Percentiles rank a stretch among this genome's conserved stretches.
Conservation (phyloP, 2,113 vertebrate genomes). For the Corythaixoides concolor region DNA sequence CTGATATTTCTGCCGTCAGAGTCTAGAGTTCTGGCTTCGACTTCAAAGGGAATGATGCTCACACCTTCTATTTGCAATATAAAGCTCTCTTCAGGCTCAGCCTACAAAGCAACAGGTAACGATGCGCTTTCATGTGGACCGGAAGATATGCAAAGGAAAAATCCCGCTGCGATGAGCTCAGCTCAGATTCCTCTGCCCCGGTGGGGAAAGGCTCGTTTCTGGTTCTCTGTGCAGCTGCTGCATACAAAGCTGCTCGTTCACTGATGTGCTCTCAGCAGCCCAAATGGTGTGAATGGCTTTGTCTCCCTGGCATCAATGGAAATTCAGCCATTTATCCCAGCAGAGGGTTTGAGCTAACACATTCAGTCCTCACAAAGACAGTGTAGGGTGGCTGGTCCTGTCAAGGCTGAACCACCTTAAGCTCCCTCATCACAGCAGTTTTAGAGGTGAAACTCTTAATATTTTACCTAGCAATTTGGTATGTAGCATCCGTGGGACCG, state of each 20-base stretch:
- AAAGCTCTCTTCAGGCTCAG: not conserved
- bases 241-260: not conserved
- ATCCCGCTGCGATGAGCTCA: not conserved
- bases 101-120: constrained; percentile 6
- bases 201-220: not conserved
- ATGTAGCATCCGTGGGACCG: fast-evolving
- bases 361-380: not conserved
- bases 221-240: not conserved
- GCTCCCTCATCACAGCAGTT: not conserved
- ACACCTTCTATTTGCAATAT: not conserved
- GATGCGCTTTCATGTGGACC: constrained; percentile 1
- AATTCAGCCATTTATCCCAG: not conserved
- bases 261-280: not conserved
- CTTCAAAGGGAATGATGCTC: constrained; percentile 46
- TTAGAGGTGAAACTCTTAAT: not conserved
- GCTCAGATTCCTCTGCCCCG: not conserved
- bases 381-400: not conserved
- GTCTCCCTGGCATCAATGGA: not conserved
- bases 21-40: not conserved
- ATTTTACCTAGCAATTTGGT: not conserved
- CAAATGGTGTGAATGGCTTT: fast-evolving
- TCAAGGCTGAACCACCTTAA: not conserved
- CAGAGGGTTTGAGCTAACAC: not conserved
- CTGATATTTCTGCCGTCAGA: not conserved
- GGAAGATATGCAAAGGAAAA: not conserved